Conservation (phyloP, 1,140 invertebrate species). For the Scaptodrosophila lebanonensis region DNA sequence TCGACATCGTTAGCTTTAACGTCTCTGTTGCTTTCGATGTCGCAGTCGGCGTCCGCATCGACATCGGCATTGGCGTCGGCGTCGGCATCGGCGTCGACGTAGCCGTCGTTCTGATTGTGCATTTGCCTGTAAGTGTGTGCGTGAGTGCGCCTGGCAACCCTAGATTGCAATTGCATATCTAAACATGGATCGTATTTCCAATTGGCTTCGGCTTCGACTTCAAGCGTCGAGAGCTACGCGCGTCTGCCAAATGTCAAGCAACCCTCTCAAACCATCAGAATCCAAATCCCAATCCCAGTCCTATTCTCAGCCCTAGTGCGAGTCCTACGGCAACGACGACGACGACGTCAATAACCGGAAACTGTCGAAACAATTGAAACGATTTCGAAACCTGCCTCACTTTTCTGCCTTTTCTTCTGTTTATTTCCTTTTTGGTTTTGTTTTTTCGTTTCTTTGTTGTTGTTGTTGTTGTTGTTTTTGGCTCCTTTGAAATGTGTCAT, state of each 20-base stretch:
- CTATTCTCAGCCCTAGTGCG: no score
- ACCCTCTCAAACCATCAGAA: constrained; percentile 13
- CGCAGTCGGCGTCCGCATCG: constrained; percentile 6
- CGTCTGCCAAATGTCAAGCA: constrained; percentile 27
- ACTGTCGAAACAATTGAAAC: no score
- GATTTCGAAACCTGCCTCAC: constrained; percentile 57
- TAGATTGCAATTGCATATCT: constrained; percentile 39
- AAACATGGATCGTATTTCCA: constrained; percentile 50
- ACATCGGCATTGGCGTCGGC: no score
- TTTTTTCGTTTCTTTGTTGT: not conserved
- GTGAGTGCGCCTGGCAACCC: not conserved
- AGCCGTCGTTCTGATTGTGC: not conserved
- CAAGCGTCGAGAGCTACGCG: constrained; percentile 12
- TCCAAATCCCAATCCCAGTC: no score
- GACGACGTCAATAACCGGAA: constrained; percentile 1
- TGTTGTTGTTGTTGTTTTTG: constrained; percentile 2
- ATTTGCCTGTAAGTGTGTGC: not conserved
- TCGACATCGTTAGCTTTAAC: no score
- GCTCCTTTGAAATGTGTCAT: constrained; percentile 21
- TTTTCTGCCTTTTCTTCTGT: constrained; percentile 5
- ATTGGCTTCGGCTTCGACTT: constrained; percentile 17
- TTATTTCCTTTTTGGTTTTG: not conserved
- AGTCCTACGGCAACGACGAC: no score
- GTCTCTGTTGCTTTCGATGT: no score
- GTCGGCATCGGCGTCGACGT: not conserved